These are phyloP conservation scores for Eulemur albifrons DNA, from an alignment of 2,797 vertebrate genomes.

Conservation along the genomic window DNA sequence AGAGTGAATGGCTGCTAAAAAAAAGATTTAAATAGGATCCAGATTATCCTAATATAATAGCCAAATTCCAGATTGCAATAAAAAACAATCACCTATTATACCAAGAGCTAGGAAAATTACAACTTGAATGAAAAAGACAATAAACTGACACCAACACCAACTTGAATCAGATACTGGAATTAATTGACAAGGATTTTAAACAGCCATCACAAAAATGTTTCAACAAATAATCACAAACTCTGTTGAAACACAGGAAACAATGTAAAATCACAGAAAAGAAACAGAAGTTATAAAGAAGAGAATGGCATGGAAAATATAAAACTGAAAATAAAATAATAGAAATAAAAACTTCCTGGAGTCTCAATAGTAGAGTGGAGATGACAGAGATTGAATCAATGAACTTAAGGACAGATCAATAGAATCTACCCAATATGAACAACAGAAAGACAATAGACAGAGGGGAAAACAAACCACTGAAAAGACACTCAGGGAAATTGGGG, in stretches of 20 bases:
- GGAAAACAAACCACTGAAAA: background rate
- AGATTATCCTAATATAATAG: background rate
- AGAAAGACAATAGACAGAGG: background rate
- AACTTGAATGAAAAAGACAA: background rate
- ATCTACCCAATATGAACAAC: background rate
- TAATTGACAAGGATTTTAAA: background rate
- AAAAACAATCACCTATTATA: background rate
- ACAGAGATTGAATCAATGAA: background rate
- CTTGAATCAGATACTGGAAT: background rate
- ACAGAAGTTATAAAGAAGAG: background rate
- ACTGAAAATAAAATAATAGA: background rate
- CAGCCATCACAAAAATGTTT: background rate
- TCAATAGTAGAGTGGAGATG: background rate
- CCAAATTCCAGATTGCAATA: background rate
- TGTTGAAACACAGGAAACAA: background rate
- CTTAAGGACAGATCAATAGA: background rate
- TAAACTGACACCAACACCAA: background rate
- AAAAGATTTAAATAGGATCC: background rate
- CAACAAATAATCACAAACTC: background rate
- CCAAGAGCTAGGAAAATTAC: background rate
- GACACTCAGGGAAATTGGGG: background rate
- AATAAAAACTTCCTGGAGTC: background rate
- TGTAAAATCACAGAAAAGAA: background rate
- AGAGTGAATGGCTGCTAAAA: background rate
- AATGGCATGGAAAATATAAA: background rate